phyloP scores from a whole-genome alignment of 2,888 invertebrate species.

The Oligia latruncula region DNA sequence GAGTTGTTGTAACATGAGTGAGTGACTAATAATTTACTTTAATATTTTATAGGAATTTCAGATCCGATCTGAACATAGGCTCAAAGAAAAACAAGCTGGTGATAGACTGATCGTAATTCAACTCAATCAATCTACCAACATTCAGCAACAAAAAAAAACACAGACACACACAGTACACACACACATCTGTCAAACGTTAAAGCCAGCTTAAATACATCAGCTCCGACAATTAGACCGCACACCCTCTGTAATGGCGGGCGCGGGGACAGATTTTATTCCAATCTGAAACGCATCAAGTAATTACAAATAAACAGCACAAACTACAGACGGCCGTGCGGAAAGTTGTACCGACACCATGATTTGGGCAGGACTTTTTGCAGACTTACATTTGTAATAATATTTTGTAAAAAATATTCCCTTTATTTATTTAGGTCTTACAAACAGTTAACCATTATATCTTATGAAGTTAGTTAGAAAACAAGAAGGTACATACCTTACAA shows the following conservation, averaged over 20 bases:
- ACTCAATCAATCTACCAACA: not conserved
- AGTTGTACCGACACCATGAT: conserved; percentile 70
- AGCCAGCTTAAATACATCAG: conserved; percentile 19
- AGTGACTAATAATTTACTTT: too few relatives aligned
- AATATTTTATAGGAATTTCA: not conserved
- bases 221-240: conserved; percentile 51
- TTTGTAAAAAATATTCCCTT: too few relatives aligned
- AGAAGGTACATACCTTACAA: not conserved
- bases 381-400: not conserved
- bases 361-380: not conserved
- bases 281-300: conserved; percentile 87
- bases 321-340: conserved; percentile 77
- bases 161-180: too few relatives aligned
- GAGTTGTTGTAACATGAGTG: too few relatives aligned
- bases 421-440: not conserved
- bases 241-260: conserved; percentile 52
- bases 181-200: not conserved
- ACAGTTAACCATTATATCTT: not conserved
- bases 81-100: not conserved
- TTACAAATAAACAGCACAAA: conserved; percentile 84
- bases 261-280: conserved; percentile 85
- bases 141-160: not conserved
- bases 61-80: not conserved
- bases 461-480: not conserved
- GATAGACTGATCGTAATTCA: not conserved